Conservation (phyloP, 2,888 invertebrate genomes). For the Cordilura impudica region DNA sequence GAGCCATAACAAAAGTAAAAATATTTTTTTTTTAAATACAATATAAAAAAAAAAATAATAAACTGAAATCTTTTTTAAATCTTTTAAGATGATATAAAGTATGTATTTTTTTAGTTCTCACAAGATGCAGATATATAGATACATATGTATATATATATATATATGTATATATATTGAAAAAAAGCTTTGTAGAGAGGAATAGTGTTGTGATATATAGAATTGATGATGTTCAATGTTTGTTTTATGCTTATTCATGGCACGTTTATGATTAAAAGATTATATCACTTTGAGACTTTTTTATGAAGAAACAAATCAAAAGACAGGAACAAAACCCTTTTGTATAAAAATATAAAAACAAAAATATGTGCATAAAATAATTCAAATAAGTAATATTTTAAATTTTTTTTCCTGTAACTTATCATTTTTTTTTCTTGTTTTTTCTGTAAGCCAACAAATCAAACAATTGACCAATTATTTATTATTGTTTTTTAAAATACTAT, state of each 20-base stretch:
- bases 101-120: constrained; percentile 17
- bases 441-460: constrained; percentile 23
- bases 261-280: constrained; percentile 61
- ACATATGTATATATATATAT: constrained; percentile 5
- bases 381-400: constrained; percentile 25
- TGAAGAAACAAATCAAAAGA: constrained; percentile 1
- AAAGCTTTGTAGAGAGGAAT: not conserved
- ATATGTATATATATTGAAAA: not conserved
- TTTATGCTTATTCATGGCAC: constrained; percentile 60
- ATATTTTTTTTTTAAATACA: constrained; percentile 11
- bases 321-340: constrained; percentile 1
- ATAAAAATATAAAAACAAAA: not conserved
- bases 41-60: not conserved
- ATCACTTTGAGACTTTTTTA: constrained; percentile 41
- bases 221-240: constrained; percentile 46
- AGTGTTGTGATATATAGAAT: constrained; percentile 33
- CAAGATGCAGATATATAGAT: constrained; percentile 17
- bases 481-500: constrained; percentile 72
- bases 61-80: constrained; percentile 1
- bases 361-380: not conserved
- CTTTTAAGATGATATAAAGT: constrained; percentile 43
- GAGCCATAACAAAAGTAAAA: constrained; percentile 58
- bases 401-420: constrained; percentile 28
- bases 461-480: constrained; percentile 62
- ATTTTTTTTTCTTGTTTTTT: not conserved